Conservation (phyloP, 2,113 vertebrate genomes). For the Smithornis capensis region DNA sequence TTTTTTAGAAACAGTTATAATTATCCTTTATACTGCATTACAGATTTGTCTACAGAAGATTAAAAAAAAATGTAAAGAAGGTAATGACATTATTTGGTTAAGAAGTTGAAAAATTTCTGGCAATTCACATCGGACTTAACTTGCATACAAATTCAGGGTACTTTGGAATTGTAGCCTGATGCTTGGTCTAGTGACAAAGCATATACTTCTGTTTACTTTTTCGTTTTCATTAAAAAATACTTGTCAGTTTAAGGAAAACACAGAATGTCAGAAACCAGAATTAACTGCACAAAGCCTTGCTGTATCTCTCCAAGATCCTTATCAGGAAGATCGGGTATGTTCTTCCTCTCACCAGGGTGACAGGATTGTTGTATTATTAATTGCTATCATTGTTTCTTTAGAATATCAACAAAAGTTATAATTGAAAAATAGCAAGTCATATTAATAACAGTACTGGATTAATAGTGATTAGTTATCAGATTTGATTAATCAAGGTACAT, state of each 20-base stretch:
- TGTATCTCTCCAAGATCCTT: not conserved
- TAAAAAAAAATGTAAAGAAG: not conserved
- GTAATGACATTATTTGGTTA: not conserved
- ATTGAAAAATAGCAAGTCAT: not conserved
- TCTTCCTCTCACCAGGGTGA: accelerated
- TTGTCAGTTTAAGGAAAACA: not conserved
- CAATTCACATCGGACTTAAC: not conserved
- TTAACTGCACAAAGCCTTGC: not conserved
- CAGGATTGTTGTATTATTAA: not conserved
- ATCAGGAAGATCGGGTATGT: not conserved
- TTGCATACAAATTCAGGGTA: not conserved
- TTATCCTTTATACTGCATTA: not conserved
- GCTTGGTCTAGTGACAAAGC: not conserved
- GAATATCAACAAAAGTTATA: not conserved
- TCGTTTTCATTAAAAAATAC: not conserved
- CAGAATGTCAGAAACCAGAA: not conserved
- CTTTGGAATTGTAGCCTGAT: not conserved
- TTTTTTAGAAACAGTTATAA: not conserved
- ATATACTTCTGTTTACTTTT: not conserved
- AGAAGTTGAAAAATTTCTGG: not conserved
- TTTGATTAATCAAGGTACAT: not conserved
- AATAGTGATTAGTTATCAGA: not conserved
- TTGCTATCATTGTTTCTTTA: not conserved
- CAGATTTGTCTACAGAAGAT: not conserved
- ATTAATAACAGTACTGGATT: not conserved